Base-by-base conservation (phyloP, 92 coral and sea anemone species). In the Pocillopora grandis region DNA sequence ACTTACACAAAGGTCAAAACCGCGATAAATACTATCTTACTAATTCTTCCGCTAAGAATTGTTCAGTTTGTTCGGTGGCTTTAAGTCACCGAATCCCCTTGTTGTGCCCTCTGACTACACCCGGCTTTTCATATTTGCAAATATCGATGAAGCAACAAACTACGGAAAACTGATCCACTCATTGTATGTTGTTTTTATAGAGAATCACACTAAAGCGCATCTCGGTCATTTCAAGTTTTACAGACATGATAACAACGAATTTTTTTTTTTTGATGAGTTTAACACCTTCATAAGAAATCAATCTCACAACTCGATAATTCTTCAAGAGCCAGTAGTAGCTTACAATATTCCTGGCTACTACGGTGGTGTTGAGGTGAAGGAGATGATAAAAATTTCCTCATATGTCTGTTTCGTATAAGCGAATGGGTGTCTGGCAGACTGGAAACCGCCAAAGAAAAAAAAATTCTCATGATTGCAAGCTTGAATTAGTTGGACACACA, bases 311-410 rank as follows among this genome's bases (percentile, higher is more conserved):
- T 42, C 69, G 71, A 76, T 59, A 81, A 81, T 58, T 37, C 37
- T 65, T 81, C 85, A 71, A 71, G 85, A 57, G 8, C 85, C 85
- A 81, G 70, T 81, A 37, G 70, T 35, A 66, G 52, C 52, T 7
- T 3, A 42, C 52, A 35, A 71, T 68, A 64, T 77, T 81, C 77
- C 58, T 71, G 17, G 70, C 49, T 5, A 13, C 77, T 36, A 35
- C 59, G 55, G 71, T 71, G 77, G n/a, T 23, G 48, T 18, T 19
- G 68, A 14, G 64, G 31, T 63, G 19, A 69, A 19, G 23, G 52
- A 42, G 5, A 42, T 42, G 52, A 42, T 42, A 42, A 42, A 42
- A 42, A 42, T 42, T 42, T 42, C 8, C 52, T 42, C 8, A 42
- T 3, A 42, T 42, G 52, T 42, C 52, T 42, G 52, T 13, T 19